Conservation (phyloP, 2,113 vertebrate genomes). For the Callospermophilus lateralis region DNA sequence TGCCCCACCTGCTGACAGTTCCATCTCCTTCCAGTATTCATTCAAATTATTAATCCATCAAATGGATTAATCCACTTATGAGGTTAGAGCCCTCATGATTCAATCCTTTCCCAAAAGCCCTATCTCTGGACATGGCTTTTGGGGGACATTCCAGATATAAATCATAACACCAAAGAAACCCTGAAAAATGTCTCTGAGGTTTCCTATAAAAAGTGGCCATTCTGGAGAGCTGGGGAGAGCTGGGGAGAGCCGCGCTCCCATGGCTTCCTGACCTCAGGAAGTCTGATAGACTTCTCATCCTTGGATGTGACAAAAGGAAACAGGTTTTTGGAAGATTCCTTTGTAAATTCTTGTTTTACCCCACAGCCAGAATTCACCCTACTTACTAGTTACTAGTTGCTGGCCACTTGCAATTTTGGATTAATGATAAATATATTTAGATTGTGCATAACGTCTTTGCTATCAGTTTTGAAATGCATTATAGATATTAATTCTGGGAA, state of each 20-base stretch:
- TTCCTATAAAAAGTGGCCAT: not conserved
- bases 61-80: no score
- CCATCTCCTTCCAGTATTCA: no score
- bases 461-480: not conserved
- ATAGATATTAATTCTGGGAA: not conserved
- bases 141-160: no score
- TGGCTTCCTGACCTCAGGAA: not conserved
- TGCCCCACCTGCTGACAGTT: no score
- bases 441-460: not conserved
- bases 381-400: not conserved
- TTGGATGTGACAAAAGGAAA: not conserved
- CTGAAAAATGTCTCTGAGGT: not conserved
- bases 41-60: no score
- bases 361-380: not conserved
- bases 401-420: not conserved
- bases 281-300: not conserved
- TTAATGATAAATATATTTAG: not conserved
- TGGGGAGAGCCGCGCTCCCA: not conserved
- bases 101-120: no score
- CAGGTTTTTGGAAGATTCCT: not conserved
- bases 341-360: conserved; percentile 34
- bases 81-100: no score
- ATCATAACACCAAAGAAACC: not conserved
- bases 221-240: not conserved
- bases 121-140: no score